A percentile compares a stretch with the other conserved stretches of the same genome.
Evolutionary conservation across 2,888 invertebrate genomes (phyloP).

Genomic region (Romanomermis culicivorax): DNA sequence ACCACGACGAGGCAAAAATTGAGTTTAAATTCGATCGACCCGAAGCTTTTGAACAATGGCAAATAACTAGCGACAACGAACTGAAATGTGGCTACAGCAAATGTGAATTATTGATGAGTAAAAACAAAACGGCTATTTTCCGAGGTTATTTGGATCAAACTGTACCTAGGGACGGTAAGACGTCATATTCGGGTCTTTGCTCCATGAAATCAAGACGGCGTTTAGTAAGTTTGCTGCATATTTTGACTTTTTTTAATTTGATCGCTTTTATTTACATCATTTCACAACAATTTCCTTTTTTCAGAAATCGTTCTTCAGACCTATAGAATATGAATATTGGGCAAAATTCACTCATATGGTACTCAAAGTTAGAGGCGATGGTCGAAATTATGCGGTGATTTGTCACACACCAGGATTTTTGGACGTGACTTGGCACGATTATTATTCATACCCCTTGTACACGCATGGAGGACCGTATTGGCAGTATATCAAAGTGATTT

Average conservation of each 20-base stretch:
- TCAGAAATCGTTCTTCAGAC: slow-evolving; percentile 4
- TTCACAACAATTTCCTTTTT: not conserved
- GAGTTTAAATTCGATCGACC: not conserved
- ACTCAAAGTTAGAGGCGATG: slow-evolving; percentile 53
- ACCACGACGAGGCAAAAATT: too few relatives aligned
- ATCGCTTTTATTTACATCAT: too few relatives aligned
- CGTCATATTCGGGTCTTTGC: not conserved
- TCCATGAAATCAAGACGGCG: not conserved
- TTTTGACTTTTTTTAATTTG: too few relatives aligned
- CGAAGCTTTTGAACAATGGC: not conserved
- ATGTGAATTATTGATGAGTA: slow-evolving; percentile 5
- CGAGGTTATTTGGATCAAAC: slow-evolving; percentile 5
- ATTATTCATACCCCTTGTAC: slow-evolving; percentile 59
- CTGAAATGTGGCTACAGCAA: slow-evolving; percentile 5
- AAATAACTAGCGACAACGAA: not conserved
- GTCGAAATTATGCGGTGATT: slow-evolving; percentile 64
- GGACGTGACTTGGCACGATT: slow-evolving; percentile 71
- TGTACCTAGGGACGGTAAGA: slow-evolving; percentile 7
- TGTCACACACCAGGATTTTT: slow-evolving; percentile 50
- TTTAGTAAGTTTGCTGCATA: too few relatives aligned
- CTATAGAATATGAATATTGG: slow-evolving; percentile 2
- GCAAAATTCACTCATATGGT: slow-evolving; percentile 9
- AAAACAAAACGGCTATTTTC: slow-evolving; percentile 6
- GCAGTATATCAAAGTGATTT: slow-evolving; percentile 59
- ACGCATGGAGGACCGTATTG: slow-evolving; percentile 96